Evolutionary conservation across 1,140 invertebrate species (phyloP).

Genomic region (Ceratina japonica): DNA sequence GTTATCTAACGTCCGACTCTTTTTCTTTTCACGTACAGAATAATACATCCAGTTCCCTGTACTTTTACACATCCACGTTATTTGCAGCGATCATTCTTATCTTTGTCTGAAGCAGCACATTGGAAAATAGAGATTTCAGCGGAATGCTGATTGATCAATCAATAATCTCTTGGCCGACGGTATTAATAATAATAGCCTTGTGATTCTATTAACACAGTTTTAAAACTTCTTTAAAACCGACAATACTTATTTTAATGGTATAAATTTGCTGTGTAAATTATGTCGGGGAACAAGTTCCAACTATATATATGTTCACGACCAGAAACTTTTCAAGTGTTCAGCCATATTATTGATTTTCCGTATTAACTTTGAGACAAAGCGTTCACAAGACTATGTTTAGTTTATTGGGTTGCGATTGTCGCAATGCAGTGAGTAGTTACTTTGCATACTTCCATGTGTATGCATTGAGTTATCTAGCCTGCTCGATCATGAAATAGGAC

Average conservation of each 20-base stretch:
- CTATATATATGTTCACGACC: background rate
- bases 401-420: conserved; percentile 25
- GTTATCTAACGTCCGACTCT: no score
- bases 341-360: conserved; percentile 1
- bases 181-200: no score
- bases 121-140: no score
- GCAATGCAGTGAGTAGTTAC: conserved; percentile 16
- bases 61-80: no score
- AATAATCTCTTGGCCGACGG: no score
- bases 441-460: background rate
- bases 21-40: no score
- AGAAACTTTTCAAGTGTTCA: background rate
- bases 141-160: no score
- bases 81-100: no score
- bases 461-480: conserved; percentile 6
- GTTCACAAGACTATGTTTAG: background rate
- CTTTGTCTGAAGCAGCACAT: no score
- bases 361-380: background rate
- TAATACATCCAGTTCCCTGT: no score
- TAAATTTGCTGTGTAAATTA: background rate
- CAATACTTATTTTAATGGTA: background rate
- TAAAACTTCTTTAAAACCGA: no score
- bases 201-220: no score
- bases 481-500: conserved; percentile 2
- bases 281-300: background rate